Evolutionary conservation across 2,113 vertebrate species (phyloP), one percentile per base, ranked within the genome.

Genomic region (Xenopus borealis): DNA sequence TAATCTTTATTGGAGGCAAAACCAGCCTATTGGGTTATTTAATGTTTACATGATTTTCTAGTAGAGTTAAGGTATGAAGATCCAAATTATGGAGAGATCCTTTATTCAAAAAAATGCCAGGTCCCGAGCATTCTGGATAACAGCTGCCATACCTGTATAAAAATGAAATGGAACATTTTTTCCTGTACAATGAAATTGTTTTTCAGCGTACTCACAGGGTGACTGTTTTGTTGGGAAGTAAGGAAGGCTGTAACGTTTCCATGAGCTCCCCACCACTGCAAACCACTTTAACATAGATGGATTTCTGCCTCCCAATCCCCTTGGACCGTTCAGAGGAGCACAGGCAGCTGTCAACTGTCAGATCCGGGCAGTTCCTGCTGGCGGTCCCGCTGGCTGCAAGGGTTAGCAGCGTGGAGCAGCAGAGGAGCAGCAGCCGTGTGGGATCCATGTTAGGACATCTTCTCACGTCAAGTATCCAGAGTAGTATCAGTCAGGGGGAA

Each of bases 341-440:
- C 63, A 91, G 91, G 80, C 95, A 96, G 85, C 90, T 89, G 88
- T 94, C 95, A 81, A 93, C 86, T 74, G 91, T 84, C 72, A 95
- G 88, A 72, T 95, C 93, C 55, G 93, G 94, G 81, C 95, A 96
- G 85, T 85, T 89, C 78, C 92, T 85, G 88, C 85, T 89, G 81
- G 83, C 84, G 61, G 33, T 67, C 78, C 81, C 82, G 61, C 81
- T 75, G 63, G 80, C 82, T 80, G 86, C 87, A 72, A 88, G 81
- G 76, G 82, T 87, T 57, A 81, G 82, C 9, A 83, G 53, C 70
- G 92, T 75, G 78, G 87, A 89, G 27, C 89, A 50, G 16, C 84
- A 68, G 33, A 40, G 33, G 33, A 40, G 33, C 53, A 81, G 72
- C 77, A 81, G 79, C 79, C 70, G 63, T 65, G 81, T 82, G 81